Base-by-base conservation (phyloP, 2,113 vertebrate genomes). In the Pavo muticus region DNA sequence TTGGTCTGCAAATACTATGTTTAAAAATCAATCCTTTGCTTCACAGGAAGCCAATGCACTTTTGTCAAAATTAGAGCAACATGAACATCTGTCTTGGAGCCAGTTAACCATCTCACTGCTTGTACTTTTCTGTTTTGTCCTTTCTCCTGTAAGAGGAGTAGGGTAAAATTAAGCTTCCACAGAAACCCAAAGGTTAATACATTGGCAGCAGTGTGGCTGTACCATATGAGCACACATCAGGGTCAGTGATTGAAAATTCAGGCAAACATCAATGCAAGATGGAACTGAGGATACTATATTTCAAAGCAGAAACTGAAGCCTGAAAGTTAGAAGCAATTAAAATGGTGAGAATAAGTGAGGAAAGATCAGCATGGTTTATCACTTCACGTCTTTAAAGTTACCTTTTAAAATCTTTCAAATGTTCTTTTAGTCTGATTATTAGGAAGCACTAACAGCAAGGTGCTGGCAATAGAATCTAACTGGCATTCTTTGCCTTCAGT, bases 11-110 rank as follows among this genome's bases (percentile, higher is more conserved):
- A 97, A 96, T 94, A 91, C 79, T 77, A 54, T 52, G 84, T 94
- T 97, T 95, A 96, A 94, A 97, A 97, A 97, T 97, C 92, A 97
- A 80, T 97, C 84, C 91, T 89, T 91, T 67, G 95, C 84, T 96
- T 97, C 82, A 88, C 95, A 92, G 94, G 86, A 97, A 97, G 84
- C 61, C 80, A 97, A 82, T 93, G 76, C 86, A 83, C 79, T 97
- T 97, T 88, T 92, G 76, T 91, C 87, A 93, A 95, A 97, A 96
- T 97, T 95, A 95, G 83, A 97, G 78, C 65, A 90, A 91, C 69
- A 27, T 32, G 71, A 91, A 95, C 96, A 88, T 81, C 76, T 94
- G 87, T 81, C 79, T 88, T 37, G 75, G n/a, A 95, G 64, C 25
- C 64, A 75, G 72, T 96, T 97, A 96, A 96, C 88, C 40, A 44